Percentiles rank a stretch among this genome's conserved stretches.
phyloP scores from a whole-genome alignment of 23 tunicate species.

The Trididemnum miniatum region DNA sequence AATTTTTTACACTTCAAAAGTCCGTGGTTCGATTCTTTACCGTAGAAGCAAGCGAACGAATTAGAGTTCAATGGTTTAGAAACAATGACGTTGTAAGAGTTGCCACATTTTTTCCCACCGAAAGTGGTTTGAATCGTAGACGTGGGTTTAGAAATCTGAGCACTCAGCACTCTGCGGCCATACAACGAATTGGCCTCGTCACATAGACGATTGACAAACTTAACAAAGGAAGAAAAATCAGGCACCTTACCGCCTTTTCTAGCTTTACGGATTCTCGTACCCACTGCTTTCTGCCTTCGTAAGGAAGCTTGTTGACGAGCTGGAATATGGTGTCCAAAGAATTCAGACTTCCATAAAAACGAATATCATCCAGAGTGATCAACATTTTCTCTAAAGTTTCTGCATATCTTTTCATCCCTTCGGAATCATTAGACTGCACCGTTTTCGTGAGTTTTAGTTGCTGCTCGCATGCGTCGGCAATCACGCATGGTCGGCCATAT shows the following conservation, averaged over 20 bases:
- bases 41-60: no score
- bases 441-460: background rate
- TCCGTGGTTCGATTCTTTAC: no score
- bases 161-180: background rate
- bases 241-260: background rate
- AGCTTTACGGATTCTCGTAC: background rate
- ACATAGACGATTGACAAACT: background rate
- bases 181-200: slow-evolving; percentile 1
- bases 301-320: background rate
- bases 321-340: slow-evolving; percentile 1
- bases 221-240: background rate
- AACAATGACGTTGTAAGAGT: background rate
- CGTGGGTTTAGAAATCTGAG: background rate
- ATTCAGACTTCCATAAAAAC: background rate
- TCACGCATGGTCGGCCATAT: background rate
- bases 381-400: background rate
- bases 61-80: background rate
- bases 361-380: background rate
- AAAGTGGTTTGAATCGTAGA: background rate
- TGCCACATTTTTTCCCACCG: background rate
- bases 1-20: no score
- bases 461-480: background rate
- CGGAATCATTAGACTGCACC: background rate
- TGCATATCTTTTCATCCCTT: background rate
- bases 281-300: background rate